Evolutionary conservation across 2,113 vertebrate species (phyloP), one percentile per base, ranked within the genome.

Genomic region (Actenoides hombroni): DNA sequence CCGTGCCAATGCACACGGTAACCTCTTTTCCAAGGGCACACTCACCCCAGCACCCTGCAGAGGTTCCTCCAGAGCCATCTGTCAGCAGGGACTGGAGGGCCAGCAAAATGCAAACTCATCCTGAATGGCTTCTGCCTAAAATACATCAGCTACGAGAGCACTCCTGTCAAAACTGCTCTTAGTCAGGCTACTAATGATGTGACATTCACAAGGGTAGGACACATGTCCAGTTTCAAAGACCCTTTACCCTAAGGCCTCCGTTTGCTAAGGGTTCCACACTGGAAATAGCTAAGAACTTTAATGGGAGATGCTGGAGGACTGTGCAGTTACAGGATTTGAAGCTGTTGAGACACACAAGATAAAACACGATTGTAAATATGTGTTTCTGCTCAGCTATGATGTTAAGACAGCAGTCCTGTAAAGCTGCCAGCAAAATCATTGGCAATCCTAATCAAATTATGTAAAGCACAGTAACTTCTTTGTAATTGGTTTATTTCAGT

Each of bases 1-100:
- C 1, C 0, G 31, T 44, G 54, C 40, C 46, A n/a, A 10, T 13
- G 33, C 25, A 26, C 17, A 2, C 0, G 0, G 16, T 73, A 63
- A 29, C 67, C 44, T 13, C 3, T 25, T 51, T 69, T 11, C 48
- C n/a, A 26, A 40, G 68, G 67, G 16, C 51, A 64, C 31, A 29
- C n/a, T 90, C 33, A 25, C 17, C 25, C 20, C 70, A 16, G 31
- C 4, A 5, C 51, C 39, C 31, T n/a, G 48, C 63, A 61, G 44
- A 71, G 20, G 9, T 85, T 59, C 39, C 51, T 63, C 40, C 40
- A 40, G 46, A 48, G 31, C 56, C 4, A 0, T 24, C 70, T 70
- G 49, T 78, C 40, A 53, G 17, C 65, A 56, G 33, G 39, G 60
- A 68, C 35, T 19, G 3, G 13, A 78, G 49, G 29, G 44, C 18